Evolutionary conservation across 2,888 invertebrate genomes (phyloP).

Genomic region (Metallyticus violacea): DNA sequence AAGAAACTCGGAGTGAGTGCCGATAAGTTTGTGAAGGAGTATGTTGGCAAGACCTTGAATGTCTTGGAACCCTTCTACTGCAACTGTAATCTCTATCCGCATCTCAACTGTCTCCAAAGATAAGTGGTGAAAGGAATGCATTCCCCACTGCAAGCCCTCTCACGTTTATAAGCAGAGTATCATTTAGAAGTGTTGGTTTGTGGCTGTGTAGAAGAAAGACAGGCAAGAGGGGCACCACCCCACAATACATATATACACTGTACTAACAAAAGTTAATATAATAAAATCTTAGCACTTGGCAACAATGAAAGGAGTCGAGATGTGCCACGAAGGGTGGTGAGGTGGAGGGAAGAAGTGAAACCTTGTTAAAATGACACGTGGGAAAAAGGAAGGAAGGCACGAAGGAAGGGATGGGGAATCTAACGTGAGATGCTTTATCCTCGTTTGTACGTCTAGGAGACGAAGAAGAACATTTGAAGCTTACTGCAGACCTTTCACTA

Average conservation of each 20-base stretch:
- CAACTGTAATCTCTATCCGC: not conserved
- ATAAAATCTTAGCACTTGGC: slow-evolving; percentile 18
- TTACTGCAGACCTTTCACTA: too few relatives aligned
- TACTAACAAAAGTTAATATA: slow-evolving; percentile 17
- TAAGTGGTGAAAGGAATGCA: not conserved
- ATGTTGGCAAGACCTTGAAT: not conserved
- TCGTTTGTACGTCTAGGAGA: not conserved
- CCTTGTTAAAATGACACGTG: slow-evolving; percentile 30
- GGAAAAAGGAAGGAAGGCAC: slow-evolving; percentile 6
- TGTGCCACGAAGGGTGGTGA: not conserved
- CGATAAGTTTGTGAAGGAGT: not conserved
- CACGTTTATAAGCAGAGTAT: not conserved
- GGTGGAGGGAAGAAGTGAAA: slow-evolving; percentile 11
- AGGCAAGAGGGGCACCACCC: not conserved
- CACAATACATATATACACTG: not conserved
- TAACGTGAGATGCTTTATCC: slow-evolving; percentile 2
- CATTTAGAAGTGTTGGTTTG: not conserved
- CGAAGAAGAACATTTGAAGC: too few relatives aligned
- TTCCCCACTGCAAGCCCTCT: not conserved
- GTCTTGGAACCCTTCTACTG: not conserved
- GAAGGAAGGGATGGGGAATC: slow-evolving; percentile 16
- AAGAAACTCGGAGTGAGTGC: not conserved
- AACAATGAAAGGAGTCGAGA: slow-evolving; percentile 5
- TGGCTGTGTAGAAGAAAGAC: not conserved
- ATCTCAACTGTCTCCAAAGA: not conserved